phyloP scores from a whole-genome alignment of 2,888 invertebrate species.

The Parasteatoda lunata region DNA sequence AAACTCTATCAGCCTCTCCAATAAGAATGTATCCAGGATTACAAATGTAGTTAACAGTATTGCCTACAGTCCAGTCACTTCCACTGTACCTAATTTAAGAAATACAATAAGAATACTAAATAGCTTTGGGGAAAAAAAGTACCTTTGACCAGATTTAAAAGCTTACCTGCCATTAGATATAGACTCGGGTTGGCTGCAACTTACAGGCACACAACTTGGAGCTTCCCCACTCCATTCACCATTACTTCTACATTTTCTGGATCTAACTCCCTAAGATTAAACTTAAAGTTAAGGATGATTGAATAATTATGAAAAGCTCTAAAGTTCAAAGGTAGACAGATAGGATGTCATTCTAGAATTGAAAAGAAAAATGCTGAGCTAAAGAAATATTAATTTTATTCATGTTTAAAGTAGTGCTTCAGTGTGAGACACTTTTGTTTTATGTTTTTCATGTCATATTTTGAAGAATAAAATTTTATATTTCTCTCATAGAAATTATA shows the following conservation, averaged over 20 bases:
- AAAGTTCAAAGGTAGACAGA: too few species aligned
- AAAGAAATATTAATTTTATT: too few species aligned
- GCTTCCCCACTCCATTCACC: slow-evolving; percentile 72
- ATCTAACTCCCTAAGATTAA: slow-evolving; percentile 58
- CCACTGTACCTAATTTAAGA: slow-evolving; percentile 46
- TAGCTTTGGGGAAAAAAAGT: background rate
- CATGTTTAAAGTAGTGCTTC: too few species aligned
- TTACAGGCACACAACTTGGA: slow-evolving; percentile 72
- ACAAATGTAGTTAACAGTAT: slow-evolving; percentile 70
- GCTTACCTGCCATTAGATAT: slow-evolving; percentile 71
- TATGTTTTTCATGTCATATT: too few species aligned
- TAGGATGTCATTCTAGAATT: too few species aligned
- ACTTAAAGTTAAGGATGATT: too few species aligned
- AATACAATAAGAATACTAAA: background rate
- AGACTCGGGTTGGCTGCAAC: slow-evolving; percentile 72
- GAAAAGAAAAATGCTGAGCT: too few species aligned
- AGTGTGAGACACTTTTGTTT: too few species aligned
- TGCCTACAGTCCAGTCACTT: slow-evolving; percentile 69
- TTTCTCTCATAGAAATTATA: too few species aligned
- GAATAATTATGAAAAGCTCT: too few species aligned
- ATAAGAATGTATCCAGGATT: slow-evolving; percentile 70
- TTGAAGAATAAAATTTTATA: too few species aligned
- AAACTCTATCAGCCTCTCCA: slow-evolving; percentile 70
- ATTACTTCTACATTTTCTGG: slow-evolving; percentile 71
- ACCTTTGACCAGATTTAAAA: background rate